Evolutionary conservation across 2,888 invertebrate species (phyloP), one percentile per base, ranked within the genome.

Genomic region (Frankliniella fusca): DNA sequence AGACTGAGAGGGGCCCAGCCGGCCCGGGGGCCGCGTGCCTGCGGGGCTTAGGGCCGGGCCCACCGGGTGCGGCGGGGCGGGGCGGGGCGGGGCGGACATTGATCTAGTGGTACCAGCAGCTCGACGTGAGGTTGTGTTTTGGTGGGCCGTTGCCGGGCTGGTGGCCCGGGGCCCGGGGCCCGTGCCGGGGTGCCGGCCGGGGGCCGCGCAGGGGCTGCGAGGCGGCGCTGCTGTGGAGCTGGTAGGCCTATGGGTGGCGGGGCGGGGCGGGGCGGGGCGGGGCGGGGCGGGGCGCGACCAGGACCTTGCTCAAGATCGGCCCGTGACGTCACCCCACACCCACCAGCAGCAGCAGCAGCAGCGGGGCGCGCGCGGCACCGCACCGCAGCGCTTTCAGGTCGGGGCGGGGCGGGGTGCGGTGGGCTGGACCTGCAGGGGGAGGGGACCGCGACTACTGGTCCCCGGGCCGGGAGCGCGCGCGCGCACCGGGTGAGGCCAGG

Each of bases 271-370:
- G n/a, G 70, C 15, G 70, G 70, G 54, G 54, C 54, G 65, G 70
- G 70, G 70, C 8, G 70, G 27, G n/a, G 70, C 15, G 70, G 70
- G 23, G 23, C 61, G 70, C 70, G 70, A 76, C 70, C 70, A 76
- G 70, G 70, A 76, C 70, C 70, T 76, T 76, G 70, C 70, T 76
- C 70, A n/a, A 70, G 70, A 9, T n/a, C 70, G 38, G 38, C 38
- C 38, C 38, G 61, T 61, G 61, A 61, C 61, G 61, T 61, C 61
- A 61, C 61, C 38, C 38, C 61, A 61, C 61, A 20, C 61, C 61
- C 61, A 61, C 61, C 61, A n/a, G n/a, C n/a, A n/a, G n/a, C n/a
- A n/a, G n/a, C n/a, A n/a, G n/a, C n/a, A n/a, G n/a, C n/a, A n/a
- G n/a, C 50, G 15, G 50, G 10, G 50, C 70, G 70, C 54, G 15